Evolutionary conservation across 2,888 invertebrate genomes (phyloP).

Genomic region (Sympetrum striolatum): DNA sequence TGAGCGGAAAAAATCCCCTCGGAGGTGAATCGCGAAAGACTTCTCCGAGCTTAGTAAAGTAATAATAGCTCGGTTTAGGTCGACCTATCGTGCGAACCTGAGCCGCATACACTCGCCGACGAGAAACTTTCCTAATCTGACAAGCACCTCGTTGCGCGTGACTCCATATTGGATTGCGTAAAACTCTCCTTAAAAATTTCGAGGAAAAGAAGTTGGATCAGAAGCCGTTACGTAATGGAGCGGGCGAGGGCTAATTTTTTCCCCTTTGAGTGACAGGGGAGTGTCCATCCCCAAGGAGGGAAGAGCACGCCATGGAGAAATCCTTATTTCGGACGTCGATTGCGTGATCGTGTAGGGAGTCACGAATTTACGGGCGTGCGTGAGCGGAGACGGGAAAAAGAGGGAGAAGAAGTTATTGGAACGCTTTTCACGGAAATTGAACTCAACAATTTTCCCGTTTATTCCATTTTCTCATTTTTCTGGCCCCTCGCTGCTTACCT

Average conservation of each 20-base stretch:
- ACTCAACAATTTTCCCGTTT: slow-evolving; percentile 29
- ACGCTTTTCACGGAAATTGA: slow-evolving; percentile 31
- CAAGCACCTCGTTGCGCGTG: not conserved
- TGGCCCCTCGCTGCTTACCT: not conserved
- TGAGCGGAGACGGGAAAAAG: not conserved
- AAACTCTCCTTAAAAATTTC: not conserved
- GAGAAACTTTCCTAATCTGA: too few relatives aligned
- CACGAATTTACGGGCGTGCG: not conserved
- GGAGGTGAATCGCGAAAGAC: too few relatives aligned
- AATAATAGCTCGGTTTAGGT: too few relatives aligned
- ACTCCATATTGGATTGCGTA: not conserved
- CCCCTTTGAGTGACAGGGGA: not conserved
- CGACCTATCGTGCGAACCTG: too few relatives aligned
- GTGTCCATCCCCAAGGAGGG: not conserved
- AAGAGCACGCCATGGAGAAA: not conserved
- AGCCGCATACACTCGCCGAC: too few relatives aligned
- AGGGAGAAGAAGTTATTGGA: slow-evolving; percentile 14
- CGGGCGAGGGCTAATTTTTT: not conserved
- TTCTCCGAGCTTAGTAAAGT: too few relatives aligned
- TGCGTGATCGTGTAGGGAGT: not conserved
- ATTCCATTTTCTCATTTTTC: not conserved
- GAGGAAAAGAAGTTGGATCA: not conserved
- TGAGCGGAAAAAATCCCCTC: too few relatives aligned
- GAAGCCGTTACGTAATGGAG: not conserved
- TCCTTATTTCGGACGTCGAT: not conserved